Evolutionary conservation across 2,888 invertebrate species (phyloP).

Genomic region (Malacosoma neustria): DNA sequence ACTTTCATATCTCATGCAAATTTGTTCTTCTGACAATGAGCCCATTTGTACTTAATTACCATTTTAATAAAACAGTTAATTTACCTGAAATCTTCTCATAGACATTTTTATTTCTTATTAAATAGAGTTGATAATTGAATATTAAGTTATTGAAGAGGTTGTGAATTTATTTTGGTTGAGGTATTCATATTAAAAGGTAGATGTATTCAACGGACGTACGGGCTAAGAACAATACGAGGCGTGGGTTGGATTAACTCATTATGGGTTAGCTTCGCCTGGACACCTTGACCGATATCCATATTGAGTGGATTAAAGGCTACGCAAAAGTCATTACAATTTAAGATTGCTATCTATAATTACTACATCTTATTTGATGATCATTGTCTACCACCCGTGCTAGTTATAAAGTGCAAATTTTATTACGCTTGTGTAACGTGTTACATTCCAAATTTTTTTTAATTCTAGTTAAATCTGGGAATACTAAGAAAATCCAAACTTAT

Average conservation of each 20-base stretch:
- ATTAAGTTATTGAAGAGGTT: background rate
- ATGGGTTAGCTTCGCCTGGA: constrained; percentile 46
- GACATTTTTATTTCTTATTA: background rate
- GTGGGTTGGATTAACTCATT: constrained; percentile 67
- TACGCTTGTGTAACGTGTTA: too few species aligned
- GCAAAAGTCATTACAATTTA: constrained; percentile 17
- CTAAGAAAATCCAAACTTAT: too few species aligned
- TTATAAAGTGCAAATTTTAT: too few species aligned
- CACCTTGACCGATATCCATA: constrained; percentile 69
- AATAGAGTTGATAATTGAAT: background rate
- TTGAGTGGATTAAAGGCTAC: constrained; percentile 24
- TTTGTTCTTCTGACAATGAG: constrained; percentile 63
- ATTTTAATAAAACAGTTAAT: background rate
- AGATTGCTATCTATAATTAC: background rate
- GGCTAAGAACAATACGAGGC: constrained; percentile 64
- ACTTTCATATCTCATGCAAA: constrained; percentile 70
- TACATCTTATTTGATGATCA: background rate
- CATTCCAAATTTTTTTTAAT: too few species aligned
- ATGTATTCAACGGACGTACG: constrained; percentile 50
- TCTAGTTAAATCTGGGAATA: too few species aligned
- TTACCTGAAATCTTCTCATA: background rate
- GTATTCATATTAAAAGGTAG: constrained; percentile 57
- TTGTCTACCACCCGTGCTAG: too few species aligned
- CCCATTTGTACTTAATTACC: constrained; percentile 39
- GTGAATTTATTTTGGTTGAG: background rate